Base-by-base conservation (phyloP, 1,140 invertebrate genomes). In the Drosophila arawakana region DNA sequence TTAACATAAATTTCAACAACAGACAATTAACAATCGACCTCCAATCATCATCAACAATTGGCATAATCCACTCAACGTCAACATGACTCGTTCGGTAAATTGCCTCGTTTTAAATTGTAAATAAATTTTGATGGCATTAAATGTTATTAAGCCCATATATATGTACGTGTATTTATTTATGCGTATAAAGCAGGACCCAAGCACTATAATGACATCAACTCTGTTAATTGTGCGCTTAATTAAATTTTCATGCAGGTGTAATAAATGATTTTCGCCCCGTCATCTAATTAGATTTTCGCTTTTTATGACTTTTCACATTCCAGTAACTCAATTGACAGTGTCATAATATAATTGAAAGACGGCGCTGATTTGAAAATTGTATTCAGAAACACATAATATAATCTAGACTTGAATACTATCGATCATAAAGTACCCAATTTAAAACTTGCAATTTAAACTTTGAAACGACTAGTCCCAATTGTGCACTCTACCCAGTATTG, bases 241-340 rank as follows among this genome's bases (percentile, higher is more conserved):
- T 88, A 88, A 88, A 88, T 89, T 89, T 89, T 88, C 74, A 89
- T 88, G 85, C 84, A 88, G 84, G 77, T 89, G 80, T 76, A 66
- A 88, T 88, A 88, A 88, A 89, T 84, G 85, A 84, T 88, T 81
- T 88, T 84, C 80, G 44, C 61, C 52, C 73, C 52, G 73, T 49
- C 63, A 60, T 80, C 73, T 88, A 89, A 88, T 88, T 83, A 88
- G 84, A 89, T 89, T 88, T 86, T 49, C 77, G 43, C 65, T 83
- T 76, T 72, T 74, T 80, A 75, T 69, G 52, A 41, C 73, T 66
- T 50, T 49, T 43, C 57, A 37, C 60, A 21, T 54, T 63, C 30
- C 59, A 15, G 21, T 11, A 11, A 57, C 34, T 65, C 44, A 65
- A 43, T 46, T 44, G 46, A 49, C 66, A 49, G 69, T 62, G 46